Evolutionary conservation across 2,113 vertebrate genomes (phyloP).

Genomic region (Arothron firmamentum): DNA sequence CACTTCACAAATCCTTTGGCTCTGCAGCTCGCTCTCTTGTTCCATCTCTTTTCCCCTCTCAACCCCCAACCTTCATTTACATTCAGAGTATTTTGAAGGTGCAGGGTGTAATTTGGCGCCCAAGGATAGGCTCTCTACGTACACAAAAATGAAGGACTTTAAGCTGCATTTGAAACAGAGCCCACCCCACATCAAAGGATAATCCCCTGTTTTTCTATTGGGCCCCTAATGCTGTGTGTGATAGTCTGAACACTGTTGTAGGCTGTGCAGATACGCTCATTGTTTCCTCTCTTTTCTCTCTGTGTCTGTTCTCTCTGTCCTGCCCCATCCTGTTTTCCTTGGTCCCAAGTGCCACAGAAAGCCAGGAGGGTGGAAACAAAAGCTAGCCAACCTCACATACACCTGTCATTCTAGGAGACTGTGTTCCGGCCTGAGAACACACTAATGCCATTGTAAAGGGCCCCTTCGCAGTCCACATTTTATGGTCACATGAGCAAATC

Average conservation of each 20-base stretch:
- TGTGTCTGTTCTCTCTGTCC: slow-evolving; percentile 18
- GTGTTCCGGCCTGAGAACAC: slow-evolving; percentile 51
- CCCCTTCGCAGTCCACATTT: slow-evolving; percentile 14
- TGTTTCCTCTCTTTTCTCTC: slow-evolving; percentile 38
- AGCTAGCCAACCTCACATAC: slow-evolving; percentile 26
- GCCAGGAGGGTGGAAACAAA: slow-evolving; percentile 25
- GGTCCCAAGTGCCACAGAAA: slow-evolving; percentile 16
- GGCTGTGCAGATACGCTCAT: slow-evolving; percentile 54
- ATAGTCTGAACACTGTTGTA: slow-evolving; percentile 51
- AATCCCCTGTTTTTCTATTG: slow-evolving; percentile 67
- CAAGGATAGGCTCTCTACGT: slow-evolving; percentile 53
- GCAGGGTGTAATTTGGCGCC: slow-evolving; percentile 60
- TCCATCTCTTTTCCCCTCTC: slow-evolving; percentile 28
- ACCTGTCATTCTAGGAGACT: slow-evolving; percentile 36
- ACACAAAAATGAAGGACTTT: slow-evolving; percentile 60
- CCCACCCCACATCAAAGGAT: slow-evolving; percentile 71
- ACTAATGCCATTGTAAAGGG: slow-evolving; percentile 40
- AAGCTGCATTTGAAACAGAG: slow-evolving; percentile 69
- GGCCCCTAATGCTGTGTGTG: slow-evolving; percentile 61
- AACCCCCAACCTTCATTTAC: slow-evolving; percentile 15
- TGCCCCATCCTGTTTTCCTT: slow-evolving; percentile 25
- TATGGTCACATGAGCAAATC: too few species aligned
- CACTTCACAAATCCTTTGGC: slow-evolving; percentile 20
- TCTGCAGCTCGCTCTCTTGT: slow-evolving; percentile 37
- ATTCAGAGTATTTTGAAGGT: slow-evolving; percentile 49